A percentile compares a stretch with the other conserved stretches of the same genome.
phyloP scores from a whole-genome alignment of 2,113 vertebrate genomes.

The Puma concolor region DNA sequence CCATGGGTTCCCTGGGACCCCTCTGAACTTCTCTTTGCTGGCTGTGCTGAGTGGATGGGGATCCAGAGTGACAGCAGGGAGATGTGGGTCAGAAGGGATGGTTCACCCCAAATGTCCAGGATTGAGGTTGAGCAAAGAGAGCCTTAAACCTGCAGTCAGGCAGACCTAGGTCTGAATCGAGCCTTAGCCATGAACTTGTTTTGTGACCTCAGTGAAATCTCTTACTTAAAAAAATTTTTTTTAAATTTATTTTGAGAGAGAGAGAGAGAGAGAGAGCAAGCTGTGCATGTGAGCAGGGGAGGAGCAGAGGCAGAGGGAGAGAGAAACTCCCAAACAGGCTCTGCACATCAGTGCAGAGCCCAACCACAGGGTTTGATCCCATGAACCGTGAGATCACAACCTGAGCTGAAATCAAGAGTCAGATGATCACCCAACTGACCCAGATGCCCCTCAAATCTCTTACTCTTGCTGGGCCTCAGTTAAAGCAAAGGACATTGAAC shows the following conservation, averaged over 20 bases:
- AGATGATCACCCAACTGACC: too few relatives aligned
- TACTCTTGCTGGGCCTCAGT: background rate
- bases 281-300: too few relatives aligned
- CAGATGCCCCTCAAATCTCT: background rate
- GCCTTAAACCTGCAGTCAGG: background rate
- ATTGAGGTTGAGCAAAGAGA: background rate
- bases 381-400: too few relatives aligned
- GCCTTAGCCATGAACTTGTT: background rate
- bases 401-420: too few relatives aligned
- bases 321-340: too few relatives aligned
- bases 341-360: too few relatives aligned
- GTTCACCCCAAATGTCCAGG: background rate
- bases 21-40: background rate
- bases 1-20: background rate
- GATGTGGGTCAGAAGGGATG: background rate
- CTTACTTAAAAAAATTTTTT: background rate
- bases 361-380: too few relatives aligned
- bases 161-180: background rate
- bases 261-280: too few relatives aligned
- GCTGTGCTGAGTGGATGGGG: background rate
- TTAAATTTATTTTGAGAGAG: too few relatives aligned
- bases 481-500: constrained; percentile 27
- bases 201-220: background rate
- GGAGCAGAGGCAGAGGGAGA: too few relatives aligned
- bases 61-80: background rate